Evolutionary conservation across 2,797 vertebrate genomes (phyloP).

Genomic region (Steatocranus sp.): DNA sequence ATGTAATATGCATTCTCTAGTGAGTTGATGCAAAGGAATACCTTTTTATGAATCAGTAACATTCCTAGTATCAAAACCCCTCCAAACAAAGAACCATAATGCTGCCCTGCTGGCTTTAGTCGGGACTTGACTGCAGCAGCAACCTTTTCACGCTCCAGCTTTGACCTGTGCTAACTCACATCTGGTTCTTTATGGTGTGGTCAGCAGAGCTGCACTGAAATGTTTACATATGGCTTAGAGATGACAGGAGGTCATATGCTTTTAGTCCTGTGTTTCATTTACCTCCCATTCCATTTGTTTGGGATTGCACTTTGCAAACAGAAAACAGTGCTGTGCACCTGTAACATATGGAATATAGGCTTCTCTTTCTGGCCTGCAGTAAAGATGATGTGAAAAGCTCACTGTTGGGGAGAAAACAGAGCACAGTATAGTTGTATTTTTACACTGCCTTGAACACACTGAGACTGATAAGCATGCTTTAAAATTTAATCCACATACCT

Average conservation of each 20-base stretch:
- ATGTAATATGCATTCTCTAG: neutral
- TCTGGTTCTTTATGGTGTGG: constrained; percentile 15
- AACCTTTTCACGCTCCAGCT: constrained; percentile 29
- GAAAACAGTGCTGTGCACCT: neutral
- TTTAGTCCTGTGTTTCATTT: neutral
- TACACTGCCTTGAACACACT: neutral
- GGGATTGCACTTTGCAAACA: neutral
- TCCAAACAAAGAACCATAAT: neutral
- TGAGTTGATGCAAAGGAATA: neutral
- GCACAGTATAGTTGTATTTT: neutral
- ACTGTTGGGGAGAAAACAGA: neutral
- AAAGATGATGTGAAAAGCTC: constrained; percentile 28
- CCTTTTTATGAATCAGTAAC: neutral
- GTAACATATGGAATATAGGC: constrained; percentile 15
- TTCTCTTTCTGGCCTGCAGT: neutral
- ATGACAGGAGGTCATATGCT: neutral
- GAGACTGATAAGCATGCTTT: neutral
- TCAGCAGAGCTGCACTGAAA: neutral
- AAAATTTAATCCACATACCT: neutral
- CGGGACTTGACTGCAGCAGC: neutral
- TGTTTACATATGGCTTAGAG: neutral
- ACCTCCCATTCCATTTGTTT: neutral
- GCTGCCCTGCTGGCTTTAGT: neutral
- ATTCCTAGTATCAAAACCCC: neutral
- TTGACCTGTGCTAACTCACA: constrained; percentile 36